These are phyloP conservation scores for Camptogramma bilineatum DNA, from an alignment of 2,888 invertebrate species.

Conservation along the genomic window DNA sequence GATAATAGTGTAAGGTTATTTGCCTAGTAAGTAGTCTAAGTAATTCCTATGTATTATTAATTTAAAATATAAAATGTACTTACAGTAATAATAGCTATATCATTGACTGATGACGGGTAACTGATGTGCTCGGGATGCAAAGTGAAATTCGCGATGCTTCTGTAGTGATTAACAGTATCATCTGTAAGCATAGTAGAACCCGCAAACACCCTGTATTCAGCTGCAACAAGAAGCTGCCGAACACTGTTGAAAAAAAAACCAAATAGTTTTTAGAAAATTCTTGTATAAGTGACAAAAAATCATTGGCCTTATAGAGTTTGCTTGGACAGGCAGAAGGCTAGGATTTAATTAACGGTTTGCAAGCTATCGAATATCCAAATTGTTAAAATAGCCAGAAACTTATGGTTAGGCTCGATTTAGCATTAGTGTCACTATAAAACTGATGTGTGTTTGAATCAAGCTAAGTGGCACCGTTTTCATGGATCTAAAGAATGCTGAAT, in stretches of 20 bases:
- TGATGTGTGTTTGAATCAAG: too few species aligned
- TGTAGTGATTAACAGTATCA: slow-evolving; percentile 40
- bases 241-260: slow-evolving; percentile 16
- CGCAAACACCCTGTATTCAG: slow-evolving; percentile 48
- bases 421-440: too few species aligned
- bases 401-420: too few species aligned
- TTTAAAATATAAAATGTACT: too few species aligned
- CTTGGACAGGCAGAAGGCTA: neutral
- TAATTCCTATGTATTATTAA: too few species aligned
- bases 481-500: neutral
- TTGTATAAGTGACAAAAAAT: neutral
- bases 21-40: too few species aligned
- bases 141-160: slow-evolving; percentile 46
- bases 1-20: too few species aligned
- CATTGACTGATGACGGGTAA: slow-evolving; percentile 45
- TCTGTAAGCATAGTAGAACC: slow-evolving; percentile 45
- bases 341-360: too few species aligned
- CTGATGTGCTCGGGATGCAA: slow-evolving; percentile 45
- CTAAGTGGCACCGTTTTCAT: too few species aligned
- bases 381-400: too few species aligned
- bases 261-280: too few species aligned
- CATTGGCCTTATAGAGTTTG: neutral
- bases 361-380: too few species aligned
- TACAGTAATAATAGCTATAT: slow-evolving; percentile 55
- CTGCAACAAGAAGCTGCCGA: neutral